Base-by-base conservation (phyloP, 2,797 vertebrate genomes). In the Gambelia wislizenii region DNA sequence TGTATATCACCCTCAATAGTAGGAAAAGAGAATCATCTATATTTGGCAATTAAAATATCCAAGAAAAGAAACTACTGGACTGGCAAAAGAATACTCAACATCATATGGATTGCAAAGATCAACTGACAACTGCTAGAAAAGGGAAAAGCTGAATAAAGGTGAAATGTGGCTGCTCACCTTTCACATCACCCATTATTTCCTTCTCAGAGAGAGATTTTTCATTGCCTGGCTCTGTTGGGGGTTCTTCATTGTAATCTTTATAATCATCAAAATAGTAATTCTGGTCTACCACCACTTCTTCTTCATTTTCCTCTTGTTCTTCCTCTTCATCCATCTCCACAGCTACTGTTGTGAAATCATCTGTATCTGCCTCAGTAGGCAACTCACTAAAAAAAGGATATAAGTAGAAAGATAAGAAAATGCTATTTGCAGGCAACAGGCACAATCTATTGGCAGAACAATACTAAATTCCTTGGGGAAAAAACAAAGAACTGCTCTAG, bases 251-350 rank as follows among this genome's bases (percentile, higher is more conserved):
- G 93, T 97, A 97, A 89, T 97, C 97, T 91, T 97, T 98, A 87
- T 97, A 97, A 92, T 88, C 95, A 69, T 97, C 93, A 0, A 97
- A 97, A 85, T 98, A 97, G 90, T 98, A 97, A 87, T 97, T 95
- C 0, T 90, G 95, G 52, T 97, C 97, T 83, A 97, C 97, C 30
- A 97, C 97, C 3, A 97, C 97, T 0, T 98, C 97, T 39, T 98
- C 97, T 0, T 97, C 98, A n/a, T 98, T 98, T 13, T 98, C 98
- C 54, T 98, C 98, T 0, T 97, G 98, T 76, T 98, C 98, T 0
- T 98, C 97, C 0, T 98, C 97, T 14, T 98, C 98, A 25, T 98
- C 98, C 0, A 98, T 97, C 16, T 98, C 97, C 42, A 97, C 97
- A 0, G 97, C 96, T 14, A 97, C 97, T 16, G 98, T 97, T 86